Conservation (phyloP, 2,888 invertebrate genomes). For the Drosophila neutralis region DNA sequence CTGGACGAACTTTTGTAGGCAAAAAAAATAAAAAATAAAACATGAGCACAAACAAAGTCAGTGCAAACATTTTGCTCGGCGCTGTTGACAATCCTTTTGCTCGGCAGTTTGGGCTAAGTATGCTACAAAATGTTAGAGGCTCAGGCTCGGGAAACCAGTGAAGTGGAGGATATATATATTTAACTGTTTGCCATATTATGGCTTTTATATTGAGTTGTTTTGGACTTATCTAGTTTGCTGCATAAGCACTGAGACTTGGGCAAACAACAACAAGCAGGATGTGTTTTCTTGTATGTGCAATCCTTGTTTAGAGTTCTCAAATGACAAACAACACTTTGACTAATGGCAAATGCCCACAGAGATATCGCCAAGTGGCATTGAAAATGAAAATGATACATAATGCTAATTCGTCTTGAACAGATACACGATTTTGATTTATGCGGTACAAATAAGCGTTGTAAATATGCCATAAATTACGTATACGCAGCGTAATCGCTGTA, state of each 20-base stretch:
- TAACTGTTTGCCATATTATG: conserved; percentile 79
- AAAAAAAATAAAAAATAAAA: conserved; percentile 45
- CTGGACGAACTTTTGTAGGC: conserved; percentile 63
- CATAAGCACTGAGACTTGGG: conserved; percentile 32
- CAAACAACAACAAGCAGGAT: conserved; percentile 36
- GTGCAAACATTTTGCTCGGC: conserved; percentile 56
- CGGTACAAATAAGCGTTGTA: conserved; percentile 57
- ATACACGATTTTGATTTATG: conserved; percentile 54
- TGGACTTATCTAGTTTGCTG: conserved; percentile 80
- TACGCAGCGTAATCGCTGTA: conserved; percentile 49
- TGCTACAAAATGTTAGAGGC: conserved; percentile 44
- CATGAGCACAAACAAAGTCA: conserved; percentile 37
- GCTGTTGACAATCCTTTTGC: conserved; percentile 71
- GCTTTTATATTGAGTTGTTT: conserved; percentile 82
- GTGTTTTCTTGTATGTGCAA: conserved; percentile 56
- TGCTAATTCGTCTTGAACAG: conserved; percentile 48
- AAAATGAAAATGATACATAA: conserved; percentile 45
- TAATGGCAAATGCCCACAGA: conserved; percentile 12
- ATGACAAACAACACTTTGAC: conserved; percentile 49
- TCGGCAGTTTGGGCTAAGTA: conserved; percentile 37
- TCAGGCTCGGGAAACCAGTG: background rate
- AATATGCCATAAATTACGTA: conserved; percentile 75
- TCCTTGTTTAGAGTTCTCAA: conserved; percentile 51
- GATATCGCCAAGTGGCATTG: conserved; percentile 2
- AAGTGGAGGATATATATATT: conserved; percentile 45